phyloP scores from a whole-genome alignment of 2,797 vertebrate genomes.

The Dallia pectoralis region DNA sequence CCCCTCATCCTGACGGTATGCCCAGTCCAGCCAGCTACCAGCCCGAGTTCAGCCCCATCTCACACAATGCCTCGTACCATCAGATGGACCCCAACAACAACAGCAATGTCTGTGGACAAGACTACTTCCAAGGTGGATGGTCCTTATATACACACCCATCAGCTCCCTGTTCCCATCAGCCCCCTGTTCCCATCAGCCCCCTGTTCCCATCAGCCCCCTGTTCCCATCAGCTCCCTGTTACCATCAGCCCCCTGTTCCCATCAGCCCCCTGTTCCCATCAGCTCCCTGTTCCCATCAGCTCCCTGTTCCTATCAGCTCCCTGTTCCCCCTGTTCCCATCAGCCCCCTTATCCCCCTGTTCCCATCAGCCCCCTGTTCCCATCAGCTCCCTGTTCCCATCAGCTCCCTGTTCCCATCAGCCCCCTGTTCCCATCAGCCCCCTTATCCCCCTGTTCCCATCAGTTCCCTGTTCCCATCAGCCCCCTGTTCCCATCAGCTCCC shows the following conservation, averaged over 20 bases:
- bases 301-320: conserved; percentile 1
- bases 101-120: conserved; percentile 59
- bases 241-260: background rate
- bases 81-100: conserved; percentile 73
- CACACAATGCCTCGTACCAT: conserved; percentile 75
- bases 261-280: conserved; percentile 6
- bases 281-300: conserved; percentile 10
- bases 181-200: too few species aligned
- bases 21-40: conserved; percentile 65
- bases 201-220: background rate
- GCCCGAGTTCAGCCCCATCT: conserved; percentile 67
- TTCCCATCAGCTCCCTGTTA: conserved; percentile 14
- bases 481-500: too few species aligned
- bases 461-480: conserved; percentile 16
- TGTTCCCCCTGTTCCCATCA: background rate
- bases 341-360: conserved; percentile 10
- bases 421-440: too few species aligned
- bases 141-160: background rate
- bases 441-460: too few species aligned
- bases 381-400: too few species aligned
- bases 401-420: conserved; percentile 16
- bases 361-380: conserved; percentile 1
- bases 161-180: conserved; percentile 6
- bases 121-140: conserved; percentile 80
- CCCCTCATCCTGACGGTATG: conserved; percentile 72